Base-by-base conservation (phyloP, 2,888 invertebrate species). In the Neoitamus cyanurus region DNA sequence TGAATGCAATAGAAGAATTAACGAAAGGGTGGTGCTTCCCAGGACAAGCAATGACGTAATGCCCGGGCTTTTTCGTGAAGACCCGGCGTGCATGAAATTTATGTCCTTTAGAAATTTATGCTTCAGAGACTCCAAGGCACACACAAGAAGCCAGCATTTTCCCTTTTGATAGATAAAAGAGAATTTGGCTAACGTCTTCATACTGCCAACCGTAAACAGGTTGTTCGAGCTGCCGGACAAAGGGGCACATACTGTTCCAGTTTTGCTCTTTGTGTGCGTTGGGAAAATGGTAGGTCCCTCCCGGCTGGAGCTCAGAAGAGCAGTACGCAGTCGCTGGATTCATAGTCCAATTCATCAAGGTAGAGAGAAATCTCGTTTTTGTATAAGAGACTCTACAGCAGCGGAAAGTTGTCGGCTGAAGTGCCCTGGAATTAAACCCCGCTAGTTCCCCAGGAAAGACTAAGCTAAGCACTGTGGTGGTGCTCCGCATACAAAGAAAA, bases 1-100 rank as follows among this genome's bases (percentile, higher is more conserved):
- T 69, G 82, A 82, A 82, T 82, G 82, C 82, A 82, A 82, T 82
- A 82, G 82, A 82, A 78, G 58, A 78, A 58, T 78, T 78, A 78
- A 78, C 48, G 78, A 78, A 78, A 48, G 78, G 78, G 78, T 78
- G n/a, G 15, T 31, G 78, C 48, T 78, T 78, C 78, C 78, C 48
- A 48, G 78, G 78, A 78, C 48, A 58, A 78, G 31, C 78, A 58
- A 42, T 78, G 78, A 78, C 78, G 78, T 78, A 78, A 78, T 34
- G 46, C 78, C 48, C 58, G 78, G 78, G 78, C 11, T 73, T 48
- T 42, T 75, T 75, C 69, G 69, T n/a, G 48, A 82, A n/a, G 69
- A 58, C n/a, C 7, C 69, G 48, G 69, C 69, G 69, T 82, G 37
- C 37, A 69, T 78, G 78, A 78, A 69, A 82, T 68, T 82, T 82